Base-by-base conservation (phyloP, 2,797 vertebrate genomes). In the Pipistrellus nathusii region DNA sequence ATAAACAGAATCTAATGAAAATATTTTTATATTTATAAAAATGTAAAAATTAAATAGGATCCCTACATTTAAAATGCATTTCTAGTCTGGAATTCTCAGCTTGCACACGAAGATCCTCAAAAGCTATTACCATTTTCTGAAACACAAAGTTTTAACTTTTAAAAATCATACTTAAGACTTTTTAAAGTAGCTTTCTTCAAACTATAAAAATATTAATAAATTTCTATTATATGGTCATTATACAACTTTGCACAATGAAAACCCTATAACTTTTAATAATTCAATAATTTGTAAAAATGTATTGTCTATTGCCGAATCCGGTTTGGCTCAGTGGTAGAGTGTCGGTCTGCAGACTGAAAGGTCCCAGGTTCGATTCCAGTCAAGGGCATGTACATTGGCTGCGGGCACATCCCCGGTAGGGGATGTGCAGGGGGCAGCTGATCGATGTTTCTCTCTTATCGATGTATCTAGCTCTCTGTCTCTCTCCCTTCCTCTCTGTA, bases 81-180 rank as follows among this genome's bases (percentile, higher is more conserved):
- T 99, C 98, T 95, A 98, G 66, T 96, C 98, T 99, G 96, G 99
- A 98, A 53, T 98, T 98, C 97, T 99, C 99, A 94, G 98, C 98
- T 98, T 98, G 98, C 87, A 98, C 73, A 78, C 97, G 98, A 97
- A 99, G 99, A 91, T 98, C 98, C 94, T 99, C 99, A 97, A 99
- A 99, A 76, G 98, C 99, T 96, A 94, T 94, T 95, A 98, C 97
- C 97, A 99, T 98, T 98, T 98, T 99, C 99, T 99, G 95, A 68
- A 98, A 98, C 91, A 96, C 27, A 81, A 96, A 96, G 96, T 55
- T 92, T 92, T 73, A 96, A 93, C 59, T 97, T 96, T 92, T 57
- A 94, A 93, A 83, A 90, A 85, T 95, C 62, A 86, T n/a, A 82
- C 30, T 91, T 72, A 84, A 25, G n/a, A 66, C 18, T 96, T 92